Conservation (phyloP, 1,140 invertebrate species). For the Charaxes varanes region DNA sequence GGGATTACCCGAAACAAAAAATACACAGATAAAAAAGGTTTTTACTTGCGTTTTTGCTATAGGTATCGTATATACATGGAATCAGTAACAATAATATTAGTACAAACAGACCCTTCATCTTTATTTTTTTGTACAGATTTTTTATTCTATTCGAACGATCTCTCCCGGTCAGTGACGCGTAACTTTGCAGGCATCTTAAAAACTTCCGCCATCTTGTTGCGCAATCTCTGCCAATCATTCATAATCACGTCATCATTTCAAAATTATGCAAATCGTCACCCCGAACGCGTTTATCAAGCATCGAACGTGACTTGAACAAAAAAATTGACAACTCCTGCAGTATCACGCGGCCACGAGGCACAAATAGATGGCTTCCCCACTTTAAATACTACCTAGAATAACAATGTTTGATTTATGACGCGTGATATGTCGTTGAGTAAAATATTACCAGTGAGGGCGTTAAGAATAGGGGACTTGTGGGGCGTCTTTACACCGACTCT, state of each 20-base stretch:
- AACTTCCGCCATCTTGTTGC: constrained; percentile 4
- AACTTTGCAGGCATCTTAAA: too few species aligned
- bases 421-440: constrained; percentile 50
- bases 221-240: constrained; percentile 17
- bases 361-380: constrained; percentile 50
- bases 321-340: constrained; percentile 34
- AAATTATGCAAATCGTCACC: constrained; percentile 9
- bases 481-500: too few species aligned
- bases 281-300: constrained; percentile 20
- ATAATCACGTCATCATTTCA: constrained; percentile 19
- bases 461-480: constrained; percentile 28
- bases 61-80: too few species aligned
- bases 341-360: constrained; percentile 32
- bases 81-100: too few species aligned
- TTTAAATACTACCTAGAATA: constrained; percentile 33
- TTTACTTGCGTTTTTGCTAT: too few species aligned
- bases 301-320: constrained; percentile 29
- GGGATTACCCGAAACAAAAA: too few species aligned
- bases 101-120: too few species aligned
- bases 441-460: constrained; percentile 60
- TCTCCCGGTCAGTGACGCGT: too few species aligned
- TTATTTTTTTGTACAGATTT: too few species aligned
- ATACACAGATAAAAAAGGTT: too few species aligned
- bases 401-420: constrained; percentile 58
- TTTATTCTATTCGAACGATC: too few species aligned